These are phyloP conservation scores for Toxostoma redivivum DNA, from an alignment of 2,113 vertebrate genomes.

Conservation along the genomic window DNA sequence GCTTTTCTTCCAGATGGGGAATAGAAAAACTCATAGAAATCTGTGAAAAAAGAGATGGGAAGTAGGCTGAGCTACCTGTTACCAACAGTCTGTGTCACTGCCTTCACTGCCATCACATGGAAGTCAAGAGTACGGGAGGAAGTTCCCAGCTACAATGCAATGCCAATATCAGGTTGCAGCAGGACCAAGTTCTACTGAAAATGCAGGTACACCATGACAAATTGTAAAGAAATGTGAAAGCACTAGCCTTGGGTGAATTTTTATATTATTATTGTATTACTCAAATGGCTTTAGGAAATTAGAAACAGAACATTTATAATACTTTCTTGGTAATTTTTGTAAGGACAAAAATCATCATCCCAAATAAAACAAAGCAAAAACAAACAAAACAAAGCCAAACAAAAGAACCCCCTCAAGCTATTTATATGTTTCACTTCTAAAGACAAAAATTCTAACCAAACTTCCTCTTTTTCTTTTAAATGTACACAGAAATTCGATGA, in stretches of 20 bases:
- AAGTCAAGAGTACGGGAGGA: slow-evolving; percentile 4
- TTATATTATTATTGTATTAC: slow-evolving; percentile 26
- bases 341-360: not conserved
- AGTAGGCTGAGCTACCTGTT: not conserved
- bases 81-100: not conserved
- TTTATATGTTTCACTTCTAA: slow-evolving; percentile 48
- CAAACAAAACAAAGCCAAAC: slow-evolving; percentile 24
- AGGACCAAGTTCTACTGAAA: slow-evolving; percentile 54
- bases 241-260: slow-evolving; percentile 36
- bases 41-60: not conserved
- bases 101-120: not conserved
- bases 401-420: not conserved
- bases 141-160: slow-evolving; percentile 70
- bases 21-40: not conserved
- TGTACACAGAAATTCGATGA: slow-evolving; percentile 98
- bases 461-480: slow-evolving; percentile 47
- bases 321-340: not conserved
- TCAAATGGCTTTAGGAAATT: slow-evolving; percentile 40
- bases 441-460: slow-evolving; percentile 50
- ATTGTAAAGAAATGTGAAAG: slow-evolving; percentile 45
- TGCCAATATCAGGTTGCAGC: slow-evolving; percentile 15
- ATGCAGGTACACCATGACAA: slow-evolving; percentile 1
- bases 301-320: slow-evolving; percentile 35
- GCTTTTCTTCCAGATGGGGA: not conserved
- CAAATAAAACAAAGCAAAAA: slow-evolving; percentile 30